Conservation (phyloP, 2,888 invertebrate species). For the Spodoptera exigua region DNA sequence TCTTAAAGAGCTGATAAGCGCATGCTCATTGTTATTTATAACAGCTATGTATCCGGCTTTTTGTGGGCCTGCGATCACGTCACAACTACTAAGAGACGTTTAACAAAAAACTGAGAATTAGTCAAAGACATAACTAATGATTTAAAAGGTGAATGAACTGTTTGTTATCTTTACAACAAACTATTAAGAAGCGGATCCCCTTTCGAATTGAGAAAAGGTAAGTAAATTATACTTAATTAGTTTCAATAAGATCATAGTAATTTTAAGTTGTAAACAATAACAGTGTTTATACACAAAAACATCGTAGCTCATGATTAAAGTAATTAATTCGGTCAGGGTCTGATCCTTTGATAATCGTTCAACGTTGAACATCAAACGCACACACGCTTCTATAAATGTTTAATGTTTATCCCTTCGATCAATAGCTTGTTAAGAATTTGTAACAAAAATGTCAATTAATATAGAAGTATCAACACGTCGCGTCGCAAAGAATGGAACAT, state of each 20-base stretch:
- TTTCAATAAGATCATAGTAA: constrained; percentile 45
- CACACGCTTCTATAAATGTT: constrained; percentile 23
- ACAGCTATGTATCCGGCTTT: constrained; percentile 70
- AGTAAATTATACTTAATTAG: constrained; percentile 38
- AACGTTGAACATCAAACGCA: constrained; percentile 8
- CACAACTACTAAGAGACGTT: constrained; percentile 61
- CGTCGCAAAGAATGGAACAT: constrained; percentile 32
- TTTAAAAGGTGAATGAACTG: constrained; percentile 55
- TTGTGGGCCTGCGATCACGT: constrained; percentile 66
- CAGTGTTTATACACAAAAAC: constrained; percentile 24
- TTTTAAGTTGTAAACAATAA: constrained; percentile 53
- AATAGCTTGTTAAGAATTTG: constrained; percentile 34
- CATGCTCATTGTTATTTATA: constrained; percentile 58
- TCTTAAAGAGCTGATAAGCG: constrained; percentile 46
- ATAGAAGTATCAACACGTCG: constrained; percentile 14
- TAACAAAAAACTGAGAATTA: constrained; percentile 65
- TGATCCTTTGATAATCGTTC: constrained; percentile 1
- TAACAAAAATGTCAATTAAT: constrained; percentile 38
- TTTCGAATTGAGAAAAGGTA: constrained; percentile 26
- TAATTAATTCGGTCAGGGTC: not conserved
- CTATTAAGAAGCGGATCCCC: constrained; percentile 48
- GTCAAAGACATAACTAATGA: constrained; percentile 57
- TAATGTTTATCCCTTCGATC: constrained; percentile 24
- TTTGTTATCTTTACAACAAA: constrained; percentile 51
- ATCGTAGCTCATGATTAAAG: constrained; percentile 17